Conservation (phyloP, 2,888 invertebrate species). For the Podabrus alpinus region DNA sequence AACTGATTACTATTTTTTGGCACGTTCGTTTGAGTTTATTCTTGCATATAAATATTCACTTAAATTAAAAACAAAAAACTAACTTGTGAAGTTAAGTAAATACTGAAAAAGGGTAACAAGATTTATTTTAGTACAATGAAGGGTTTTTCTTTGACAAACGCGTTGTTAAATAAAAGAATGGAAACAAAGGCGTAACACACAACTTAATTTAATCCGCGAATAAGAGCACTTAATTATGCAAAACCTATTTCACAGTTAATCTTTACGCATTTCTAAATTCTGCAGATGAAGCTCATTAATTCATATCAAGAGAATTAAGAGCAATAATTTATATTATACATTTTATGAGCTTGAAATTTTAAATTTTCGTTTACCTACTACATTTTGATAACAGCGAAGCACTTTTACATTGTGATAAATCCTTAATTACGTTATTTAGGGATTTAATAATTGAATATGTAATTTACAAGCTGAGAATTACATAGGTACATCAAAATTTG, state of each 20-base stretch:
- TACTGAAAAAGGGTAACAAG: not conserved
- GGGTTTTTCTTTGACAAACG: not conserved
- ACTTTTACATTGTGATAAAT: not conserved
- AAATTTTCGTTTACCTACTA: not conserved
- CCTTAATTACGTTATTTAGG: not conserved
- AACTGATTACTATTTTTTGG: not conserved
- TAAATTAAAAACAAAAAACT: not conserved
- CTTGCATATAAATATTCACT: not conserved
- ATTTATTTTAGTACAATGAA: not conserved
- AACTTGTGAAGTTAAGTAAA: not conserved
- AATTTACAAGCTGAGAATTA: not conserved
- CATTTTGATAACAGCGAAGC: not conserved
- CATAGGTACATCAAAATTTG: not conserved
- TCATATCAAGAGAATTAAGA: constrained; percentile 10
- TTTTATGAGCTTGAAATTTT: constrained; percentile 6
- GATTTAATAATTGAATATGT: not conserved
- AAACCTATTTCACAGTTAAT: constrained; percentile 17
- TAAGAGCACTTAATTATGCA: constrained; percentile 19
- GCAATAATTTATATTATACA: constrained; percentile 14
- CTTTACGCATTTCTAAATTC: constrained; percentile 21
- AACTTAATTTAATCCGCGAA: constrained; percentile 19
- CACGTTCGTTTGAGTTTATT: not conserved
- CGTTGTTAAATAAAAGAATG: constrained; percentile 10
- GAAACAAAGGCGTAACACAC: constrained; percentile 18
- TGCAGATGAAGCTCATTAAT: constrained; percentile 16